Base-by-base conservation (phyloP, 1,140 invertebrate species). In the Acromyrmex charruanus region DNA sequence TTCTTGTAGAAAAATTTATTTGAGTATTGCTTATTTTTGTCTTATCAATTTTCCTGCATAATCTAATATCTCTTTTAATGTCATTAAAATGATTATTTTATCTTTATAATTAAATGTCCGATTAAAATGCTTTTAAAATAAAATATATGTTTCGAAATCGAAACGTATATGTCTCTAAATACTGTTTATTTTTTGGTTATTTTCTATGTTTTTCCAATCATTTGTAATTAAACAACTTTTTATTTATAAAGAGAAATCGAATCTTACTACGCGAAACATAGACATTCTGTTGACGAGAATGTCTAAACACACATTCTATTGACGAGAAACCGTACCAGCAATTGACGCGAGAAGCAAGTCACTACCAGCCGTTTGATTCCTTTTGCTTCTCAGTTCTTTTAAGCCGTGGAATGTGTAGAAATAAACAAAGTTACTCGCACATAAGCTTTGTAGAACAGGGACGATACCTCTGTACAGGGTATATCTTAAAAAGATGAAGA, bases 351-450 rank as follows among this genome's bases (percentile, higher is more conserved):
- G 94, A 16, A 97, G 91, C n/a, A 99, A 95, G 95, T 99, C 98
- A 90, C 96, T 96, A 1, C 97, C 85, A 7, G 97, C 97, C 63
- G 96, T 97, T 88, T 96, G 94, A 75, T 96, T 94, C 72, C 92
- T 94, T 10, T 94, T 89, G 44, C 91, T 85, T 82, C 95, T 92
- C n/a, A 97, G 86, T 65, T 96, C 95, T 93, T 98, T 97, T 9
- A 99, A 94, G 4, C 97, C 97, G 95, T 99, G 98, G 93, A 98
- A 99, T 87, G 98, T 96, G 94, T 99, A 99, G 92, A 99, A 99
- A 94, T 99, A 99, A 18, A 99, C 97, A 95, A 99, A 99, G 95
- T 98, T 99, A 68, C 98, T 99, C 69, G 97, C 97, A 91, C 97
- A 98, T 0, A 99, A 93, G 86, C 97, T 98, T 89, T 98, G 96